Percentiles rank a stretch among this genome's conserved stretches.
Evolutionary conservation across 2,797 vertebrate species (phyloP).

Genomic region (Sphenopsis melanotis): DNA sequence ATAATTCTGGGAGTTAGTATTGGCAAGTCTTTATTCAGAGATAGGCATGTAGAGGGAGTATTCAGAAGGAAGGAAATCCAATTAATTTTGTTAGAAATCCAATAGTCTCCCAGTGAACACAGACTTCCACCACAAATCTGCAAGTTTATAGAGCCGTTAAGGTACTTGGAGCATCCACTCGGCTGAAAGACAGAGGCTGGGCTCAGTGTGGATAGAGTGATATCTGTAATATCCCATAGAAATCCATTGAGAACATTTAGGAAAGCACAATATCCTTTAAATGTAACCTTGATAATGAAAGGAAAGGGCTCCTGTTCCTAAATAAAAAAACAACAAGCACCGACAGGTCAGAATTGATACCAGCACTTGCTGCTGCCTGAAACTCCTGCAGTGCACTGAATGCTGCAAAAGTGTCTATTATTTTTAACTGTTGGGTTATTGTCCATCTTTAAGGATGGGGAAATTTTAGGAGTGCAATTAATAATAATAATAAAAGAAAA

Average conservation of each 20-base stretch:
- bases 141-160: slow-evolving; percentile 38
- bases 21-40: slow-evolving; percentile 40
- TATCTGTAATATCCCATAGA: slow-evolving; percentile 38
- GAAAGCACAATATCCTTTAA: slow-evolving; percentile 55
- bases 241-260: slow-evolving; percentile 51
- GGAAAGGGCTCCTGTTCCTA: slow-evolving; percentile 37
- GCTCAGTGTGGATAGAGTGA: slow-evolving; percentile 18
- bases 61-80: slow-evolving; percentile 47
- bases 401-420: slow-evolving; percentile 37
- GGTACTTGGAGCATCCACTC: background rate
- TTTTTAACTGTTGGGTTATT: slow-evolving; percentile 43
- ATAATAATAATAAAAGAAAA: slow-evolving; percentile 23
- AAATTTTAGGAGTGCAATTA: background rate
- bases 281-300: slow-evolving; percentile 56
- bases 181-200: background rate
- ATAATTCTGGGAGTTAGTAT: slow-evolving; percentile 46
- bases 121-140: slow-evolving; percentile 27
- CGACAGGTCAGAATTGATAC: slow-evolving; percentile 27
- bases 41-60: background rate
- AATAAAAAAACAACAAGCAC: slow-evolving; percentile 57
- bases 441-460: slow-evolving; percentile 35
- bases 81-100: slow-evolving; percentile 54
- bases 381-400: slow-evolving; percentile 18
- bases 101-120: slow-evolving; percentile 24
- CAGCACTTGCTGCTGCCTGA: background rate